Base-by-base conservation (phyloP, 2,797 vertebrate genomes). In the Megaceryle alcyon region DNA sequence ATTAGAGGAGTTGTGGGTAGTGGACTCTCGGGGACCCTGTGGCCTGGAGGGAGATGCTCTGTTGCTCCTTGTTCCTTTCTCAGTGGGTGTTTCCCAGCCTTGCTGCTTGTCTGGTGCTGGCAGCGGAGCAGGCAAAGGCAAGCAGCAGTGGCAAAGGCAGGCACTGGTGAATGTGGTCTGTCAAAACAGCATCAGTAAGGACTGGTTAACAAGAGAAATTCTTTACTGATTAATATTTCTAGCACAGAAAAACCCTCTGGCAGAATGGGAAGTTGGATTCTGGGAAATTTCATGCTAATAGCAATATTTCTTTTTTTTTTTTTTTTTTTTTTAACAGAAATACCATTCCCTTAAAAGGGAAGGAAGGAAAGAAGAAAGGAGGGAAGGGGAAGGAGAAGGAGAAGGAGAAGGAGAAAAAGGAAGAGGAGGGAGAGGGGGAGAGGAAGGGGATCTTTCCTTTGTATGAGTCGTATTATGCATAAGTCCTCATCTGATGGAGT, bases 381-480 rank as follows among this genome's bases (percentile, higher is more conserved):
- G 15, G 53, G 53, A 31, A n/a, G 53, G 18, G 29, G n/a, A n/a
- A n/a, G 53, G 31, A 31, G 53, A 20, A 54, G 53, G 28, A 16
- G 11, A 51, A 51, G 49, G 15, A 8, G 26, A 10, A 16, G 26
- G 14, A 35, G 35, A 35, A 35, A 35, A 35, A 35, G 53, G 53
- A 31, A 31, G 18, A 10, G 14, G 29, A 20, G 20, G 53, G 31
- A 20, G 49, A 20, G 49, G 26, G 14, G 51, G 10, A 16, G 26
- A 8, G 54, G 19, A 19, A n/a, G 31, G 54, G 31, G 31, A 57
- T 57, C 20, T 60, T 81, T 73, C 21, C 19, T 51, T 81, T 12
- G 35, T 37, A 6, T 79, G 64, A n/a, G 8, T 46, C 7, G 2
- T 26, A 18, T 78, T 51, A 39, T 1, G 0, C 0, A 0, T 10